Evolutionary conservation across 1,140 invertebrate species (phyloP).

Genomic region (Drosophila virilis): DNA sequence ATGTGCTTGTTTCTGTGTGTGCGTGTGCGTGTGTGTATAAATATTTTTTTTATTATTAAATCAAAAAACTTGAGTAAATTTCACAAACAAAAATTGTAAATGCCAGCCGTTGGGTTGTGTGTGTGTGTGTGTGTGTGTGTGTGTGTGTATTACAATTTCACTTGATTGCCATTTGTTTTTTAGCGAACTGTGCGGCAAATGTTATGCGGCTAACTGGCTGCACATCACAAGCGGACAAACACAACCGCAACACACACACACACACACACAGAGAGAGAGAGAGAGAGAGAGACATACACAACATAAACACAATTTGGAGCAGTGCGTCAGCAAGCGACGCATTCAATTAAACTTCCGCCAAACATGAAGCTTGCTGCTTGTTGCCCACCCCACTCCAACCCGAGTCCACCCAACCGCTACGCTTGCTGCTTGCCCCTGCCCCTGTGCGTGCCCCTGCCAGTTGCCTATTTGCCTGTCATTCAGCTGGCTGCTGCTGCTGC

Average conservation of each 20-base stretch:
- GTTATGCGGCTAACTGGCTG: slow-evolving; percentile 74
- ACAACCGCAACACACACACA: slow-evolving; percentile 41
- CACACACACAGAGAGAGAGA: slow-evolving; percentile 6
- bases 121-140: slow-evolving; percentile 2
- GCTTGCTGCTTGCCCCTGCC: background rate
- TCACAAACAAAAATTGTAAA: slow-evolving; percentile 53
- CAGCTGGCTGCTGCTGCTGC: slow-evolving; percentile 5
- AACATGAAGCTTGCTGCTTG: slow-evolving; percentile 70
- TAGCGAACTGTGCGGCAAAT: slow-evolving; percentile 70
- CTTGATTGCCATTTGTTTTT: slow-evolving; percentile 80
- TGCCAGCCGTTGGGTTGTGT: slow-evolving; percentile 50
- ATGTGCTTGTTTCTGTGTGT: background rate
- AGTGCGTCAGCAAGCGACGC: slow-evolving; percentile 63
- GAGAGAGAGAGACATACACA: background rate
- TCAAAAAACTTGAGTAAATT: slow-evolving; percentile 79
- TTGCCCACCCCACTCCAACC: background rate
- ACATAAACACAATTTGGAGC: slow-evolving; percentile 17
- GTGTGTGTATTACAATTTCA: slow-evolving; percentile 69
- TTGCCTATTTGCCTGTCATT: slow-evolving; percentile 13
- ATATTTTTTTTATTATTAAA: slow-evolving; percentile 77
- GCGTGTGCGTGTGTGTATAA: background rate
- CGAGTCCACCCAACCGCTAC: background rate
- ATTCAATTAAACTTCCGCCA: slow-evolving; percentile 83
- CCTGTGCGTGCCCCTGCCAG: background rate
- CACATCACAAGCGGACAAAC: slow-evolving; percentile 59